A percentile compares a stretch with the other conserved stretches of the same genome.
Conservation (phyloP, 2,888 invertebrate species). For the Choreutis nemorana region DNA sequence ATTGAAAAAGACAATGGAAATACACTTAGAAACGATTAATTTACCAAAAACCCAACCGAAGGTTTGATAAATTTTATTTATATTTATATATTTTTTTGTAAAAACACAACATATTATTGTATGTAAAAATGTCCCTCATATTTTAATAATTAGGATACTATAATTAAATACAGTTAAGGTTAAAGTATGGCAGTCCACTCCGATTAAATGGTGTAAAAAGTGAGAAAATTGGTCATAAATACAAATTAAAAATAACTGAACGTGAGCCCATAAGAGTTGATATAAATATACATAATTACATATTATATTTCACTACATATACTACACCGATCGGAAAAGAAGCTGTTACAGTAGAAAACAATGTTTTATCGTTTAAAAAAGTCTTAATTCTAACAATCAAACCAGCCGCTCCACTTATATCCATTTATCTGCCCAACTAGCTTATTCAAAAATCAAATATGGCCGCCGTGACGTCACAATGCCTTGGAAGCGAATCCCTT, state of each 20-base stretch:
- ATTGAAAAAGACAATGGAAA: no score
- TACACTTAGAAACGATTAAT: no score
- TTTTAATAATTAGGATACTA: neutral
- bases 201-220: constrained; percentile 50
- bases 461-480: no score
- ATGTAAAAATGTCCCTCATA: neutral
- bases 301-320: constrained; percentile 26
- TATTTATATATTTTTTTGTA: no score
- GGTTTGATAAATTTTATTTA: no score
- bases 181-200: constrained; percentile 60
- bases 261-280: constrained; percentile 23
- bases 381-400: no score
- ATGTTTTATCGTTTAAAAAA: constrained; percentile 48
- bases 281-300: neutral
- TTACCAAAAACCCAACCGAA: no score
- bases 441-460: no score
- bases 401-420: no score
- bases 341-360: constrained; percentile 57
- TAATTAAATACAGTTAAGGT: constrained; percentile 20
- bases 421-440: constrained; percentile 30
- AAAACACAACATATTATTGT: neutral
- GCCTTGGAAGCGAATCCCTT: no score
- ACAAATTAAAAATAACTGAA: constrained; percentile 38
- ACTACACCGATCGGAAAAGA: constrained; percentile 50
- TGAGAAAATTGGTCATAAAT: constrained; percentile 63